Evolutionary conservation across 2,113 vertebrate genomes (phyloP), one percentile per base, ranked within the genome.

Genomic region (Tautogolabrus adspersus): DNA sequence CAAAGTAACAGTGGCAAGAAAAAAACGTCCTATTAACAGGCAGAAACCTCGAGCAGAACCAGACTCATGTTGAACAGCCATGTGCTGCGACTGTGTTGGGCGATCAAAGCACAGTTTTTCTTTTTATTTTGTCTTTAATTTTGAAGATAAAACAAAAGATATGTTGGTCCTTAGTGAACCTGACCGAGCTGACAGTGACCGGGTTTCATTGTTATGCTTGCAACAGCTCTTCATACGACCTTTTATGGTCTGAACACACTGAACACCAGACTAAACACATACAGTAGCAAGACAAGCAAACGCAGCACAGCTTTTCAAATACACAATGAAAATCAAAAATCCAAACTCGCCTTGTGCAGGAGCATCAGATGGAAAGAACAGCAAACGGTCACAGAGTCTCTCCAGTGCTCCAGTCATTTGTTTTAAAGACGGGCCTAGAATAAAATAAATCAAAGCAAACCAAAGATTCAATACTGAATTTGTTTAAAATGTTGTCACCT

Each of bases 251-350:
- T 9, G 40, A 6, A 12, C 55, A 19, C 18, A 30, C 49, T 52
- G 8, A 11, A 18, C 75, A 59, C 66, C 74, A 94, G 92, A 89
- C 92, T 92, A 93, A 94, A 93, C 89, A 90, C 84, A 63, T 40
- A 78, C 71, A 83, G 74, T 56, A 71, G 84, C 75, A 92, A 89
- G 85, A 87, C 85, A 92, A 93, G 89, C 83, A 92, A 92, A 93
- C 74, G 21, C 47, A 52, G 63, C 56, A 19, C 79, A 83, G 88
- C 87, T 88, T 84, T 89, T 83, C 66, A 87, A 90, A 93, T 75
- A 91, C 66, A 72, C 74, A 49, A 57, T 47, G 72, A 67, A 62
- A n/a, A 8, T 78, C 70, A 87, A 26, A 72, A 40, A 73, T 54
- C 59, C 66, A 44, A 61, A 30, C 67, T 9, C 26, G 70, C 62